Percentiles rank a stretch among this genome's conserved stretches.
phyloP scores from a whole-genome alignment of 1,140 invertebrate species.

The Bemisia tabaci region DNA sequence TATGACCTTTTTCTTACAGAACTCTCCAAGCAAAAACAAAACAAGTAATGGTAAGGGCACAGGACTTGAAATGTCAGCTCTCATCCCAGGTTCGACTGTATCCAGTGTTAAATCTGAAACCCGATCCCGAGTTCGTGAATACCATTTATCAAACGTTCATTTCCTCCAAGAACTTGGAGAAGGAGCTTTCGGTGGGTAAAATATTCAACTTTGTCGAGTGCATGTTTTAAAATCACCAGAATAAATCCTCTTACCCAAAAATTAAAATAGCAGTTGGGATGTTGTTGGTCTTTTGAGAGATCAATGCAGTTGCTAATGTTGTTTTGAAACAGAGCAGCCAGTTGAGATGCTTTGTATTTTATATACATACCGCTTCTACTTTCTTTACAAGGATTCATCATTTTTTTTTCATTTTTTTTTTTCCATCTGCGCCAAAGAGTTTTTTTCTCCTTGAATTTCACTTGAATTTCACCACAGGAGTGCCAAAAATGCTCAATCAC shows the following conservation, averaged over 20 bases:
- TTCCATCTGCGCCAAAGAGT: too few species aligned
- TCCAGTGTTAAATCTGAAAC: constrained; percentile 26
- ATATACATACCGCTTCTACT: too few species aligned
- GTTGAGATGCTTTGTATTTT: too few species aligned
- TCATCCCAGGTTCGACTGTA: constrained; percentile 23
- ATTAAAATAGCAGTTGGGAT: not conserved
- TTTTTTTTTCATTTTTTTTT: too few species aligned
- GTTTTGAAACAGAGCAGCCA: not conserved
- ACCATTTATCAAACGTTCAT: constrained; percentile 50
- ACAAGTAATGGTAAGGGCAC: constrained; percentile 34
- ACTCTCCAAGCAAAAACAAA: constrained; percentile 17
- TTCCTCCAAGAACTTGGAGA: constrained; percentile 92
- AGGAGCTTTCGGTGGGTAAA: constrained; percentile 74
- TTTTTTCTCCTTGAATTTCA: too few species aligned
- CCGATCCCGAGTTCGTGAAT: constrained; percentile 38
- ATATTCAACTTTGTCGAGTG: not conserved
- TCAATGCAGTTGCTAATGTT: not conserved
- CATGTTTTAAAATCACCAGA: too few species aligned
- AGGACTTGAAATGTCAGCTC: constrained; percentile 34
- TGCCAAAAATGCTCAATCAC: too few species aligned
- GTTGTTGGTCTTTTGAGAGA: not conserved
- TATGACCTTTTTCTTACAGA: constrained; percentile 12
- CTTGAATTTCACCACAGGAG: too few species aligned
- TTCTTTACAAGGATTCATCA: too few species aligned
- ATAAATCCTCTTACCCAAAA: too few species aligned